These are phyloP conservation scores for Poeciliopsis turrubarensis DNA, from an alignment of 2,113 vertebrate genomes.

Conservation along the genomic window DNA sequence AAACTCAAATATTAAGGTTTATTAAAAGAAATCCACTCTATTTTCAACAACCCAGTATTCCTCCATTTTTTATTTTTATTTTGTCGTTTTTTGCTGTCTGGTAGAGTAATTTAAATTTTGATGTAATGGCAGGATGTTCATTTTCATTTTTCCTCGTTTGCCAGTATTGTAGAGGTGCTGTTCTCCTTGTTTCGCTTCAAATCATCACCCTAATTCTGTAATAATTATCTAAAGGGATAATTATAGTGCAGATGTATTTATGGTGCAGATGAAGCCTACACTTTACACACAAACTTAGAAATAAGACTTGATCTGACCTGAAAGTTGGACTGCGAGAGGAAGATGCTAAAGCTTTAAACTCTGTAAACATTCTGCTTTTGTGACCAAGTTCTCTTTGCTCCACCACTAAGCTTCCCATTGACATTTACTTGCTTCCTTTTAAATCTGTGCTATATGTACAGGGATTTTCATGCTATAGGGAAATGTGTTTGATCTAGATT, in stretches of 20 bases:
- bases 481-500: neutral
- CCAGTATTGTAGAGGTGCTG: too few species aligned
- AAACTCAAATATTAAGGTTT: too few species aligned
- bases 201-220: neutral
- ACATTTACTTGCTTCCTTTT: neutral
- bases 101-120: too few species aligned
- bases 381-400: neutral
- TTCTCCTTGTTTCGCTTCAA: neutral
- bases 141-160: too few species aligned
- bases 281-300: neutral
- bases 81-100: too few species aligned
- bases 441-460: conserved; percentile 1
- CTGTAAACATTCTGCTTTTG: neutral
- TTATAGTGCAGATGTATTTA: too few species aligned
- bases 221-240: neutral
- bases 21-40: too few species aligned
- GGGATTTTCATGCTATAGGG: neutral
- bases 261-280: neutral
- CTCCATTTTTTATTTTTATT: too few species aligned
- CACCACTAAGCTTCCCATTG: neutral
- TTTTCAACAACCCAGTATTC: too few species aligned
- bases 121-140: too few species aligned
- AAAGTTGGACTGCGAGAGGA: neutral
- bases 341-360: neutral
- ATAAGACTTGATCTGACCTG: neutral